Percentiles rank a stretch among this genome's conserved stretches.
phyloP scores from a whole-genome alignment of 2,888 invertebrate genomes.

The Tetheella fluctuosa region DNA sequence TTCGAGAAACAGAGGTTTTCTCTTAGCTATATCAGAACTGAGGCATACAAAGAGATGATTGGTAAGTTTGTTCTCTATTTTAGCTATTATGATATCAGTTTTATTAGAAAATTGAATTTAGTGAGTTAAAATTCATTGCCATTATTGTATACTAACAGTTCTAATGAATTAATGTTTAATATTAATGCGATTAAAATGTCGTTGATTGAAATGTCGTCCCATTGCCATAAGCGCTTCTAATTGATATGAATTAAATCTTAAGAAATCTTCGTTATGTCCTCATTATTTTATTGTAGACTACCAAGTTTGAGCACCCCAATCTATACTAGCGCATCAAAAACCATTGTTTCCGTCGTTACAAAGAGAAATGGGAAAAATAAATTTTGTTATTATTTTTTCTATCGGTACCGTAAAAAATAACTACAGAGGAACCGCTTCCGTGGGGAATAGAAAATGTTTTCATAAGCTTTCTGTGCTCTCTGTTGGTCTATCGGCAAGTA shows the following conservation, averaged over 20 bases:
- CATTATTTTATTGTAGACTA: no score
- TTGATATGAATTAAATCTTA: no score
- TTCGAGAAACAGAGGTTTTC: background rate
- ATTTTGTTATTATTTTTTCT: background rate
- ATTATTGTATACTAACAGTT: no score
- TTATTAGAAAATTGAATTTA: no score
- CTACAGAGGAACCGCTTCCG: background rate
- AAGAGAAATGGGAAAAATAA: background rate
- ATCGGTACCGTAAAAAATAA: slow-evolving; percentile 2
- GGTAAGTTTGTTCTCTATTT: background rate
- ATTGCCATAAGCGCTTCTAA: no score
- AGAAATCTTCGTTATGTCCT: no score
- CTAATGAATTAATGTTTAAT: no score
- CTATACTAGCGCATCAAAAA: background rate
- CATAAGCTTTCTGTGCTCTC: background rate
- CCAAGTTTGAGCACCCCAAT: background rate
- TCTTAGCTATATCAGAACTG: background rate
- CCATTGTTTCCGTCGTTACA: background rate
- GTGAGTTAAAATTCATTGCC: no score
- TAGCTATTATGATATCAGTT: no score
- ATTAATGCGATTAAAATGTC: no score
- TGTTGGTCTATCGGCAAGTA: background rate
- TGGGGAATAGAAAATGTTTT: slow-evolving; percentile 2
- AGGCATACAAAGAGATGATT: background rate
- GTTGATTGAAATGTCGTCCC: no score